Conservation (phyloP, 2,113 vertebrate species). For the Pavo muticus region DNA sequence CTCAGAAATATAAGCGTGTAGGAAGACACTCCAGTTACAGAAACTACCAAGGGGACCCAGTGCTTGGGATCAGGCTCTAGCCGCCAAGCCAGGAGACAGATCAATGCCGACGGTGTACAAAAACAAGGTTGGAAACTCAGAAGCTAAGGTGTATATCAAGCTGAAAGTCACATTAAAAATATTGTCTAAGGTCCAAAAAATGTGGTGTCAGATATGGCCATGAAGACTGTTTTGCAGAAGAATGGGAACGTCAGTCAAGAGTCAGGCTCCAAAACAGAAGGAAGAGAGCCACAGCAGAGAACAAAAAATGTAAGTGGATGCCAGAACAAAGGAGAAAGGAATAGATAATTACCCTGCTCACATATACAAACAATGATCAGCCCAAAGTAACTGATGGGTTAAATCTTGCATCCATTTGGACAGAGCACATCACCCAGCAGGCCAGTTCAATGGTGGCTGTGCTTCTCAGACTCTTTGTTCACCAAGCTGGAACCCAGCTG, state of each 20-base stretch:
- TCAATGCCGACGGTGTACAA: rapidly evolving
- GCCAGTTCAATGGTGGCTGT: neutral
- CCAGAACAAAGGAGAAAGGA: neutral
- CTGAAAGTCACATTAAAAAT: neutral
- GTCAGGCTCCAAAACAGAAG: neutral
- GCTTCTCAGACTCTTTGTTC: neutral
- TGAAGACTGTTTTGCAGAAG: neutral
- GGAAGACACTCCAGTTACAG: neutral
- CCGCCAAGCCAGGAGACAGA: neutral
- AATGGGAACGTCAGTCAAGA: neutral
- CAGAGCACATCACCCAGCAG: neutral
- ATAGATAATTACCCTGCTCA: neutral
- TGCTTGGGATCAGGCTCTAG: neutral
- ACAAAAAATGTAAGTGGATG: neutral
- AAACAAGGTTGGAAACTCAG: neutral
- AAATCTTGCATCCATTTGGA: neutral
- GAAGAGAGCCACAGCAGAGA: neutral
- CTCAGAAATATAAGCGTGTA: neutral
- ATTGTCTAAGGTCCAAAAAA: neutral
- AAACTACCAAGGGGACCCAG: neutral
- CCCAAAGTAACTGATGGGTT: neutral
- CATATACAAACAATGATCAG: neutral
- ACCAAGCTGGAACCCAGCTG: neutral
- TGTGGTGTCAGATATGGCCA: neutral
- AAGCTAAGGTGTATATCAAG: neutral